Base-by-base conservation (phyloP, 2,113 vertebrate genomes). In the Cephalopterus ornatus region DNA sequence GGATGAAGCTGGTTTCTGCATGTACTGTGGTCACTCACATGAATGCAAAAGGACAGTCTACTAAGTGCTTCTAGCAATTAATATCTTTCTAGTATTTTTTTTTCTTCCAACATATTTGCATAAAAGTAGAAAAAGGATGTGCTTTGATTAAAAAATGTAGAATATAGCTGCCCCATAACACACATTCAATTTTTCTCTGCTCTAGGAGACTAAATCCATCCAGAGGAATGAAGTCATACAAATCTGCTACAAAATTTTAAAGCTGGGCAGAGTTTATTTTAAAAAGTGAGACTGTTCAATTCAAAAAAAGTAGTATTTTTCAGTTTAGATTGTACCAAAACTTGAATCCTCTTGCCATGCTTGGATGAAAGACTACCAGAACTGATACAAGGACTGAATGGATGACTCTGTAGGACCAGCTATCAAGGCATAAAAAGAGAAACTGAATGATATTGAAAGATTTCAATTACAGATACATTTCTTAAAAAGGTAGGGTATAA, bases 1-100 rank as follows among this genome's bases (percentile, higher is more conserved):
- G 44, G 30, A 26, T 55, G 61, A 87, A 66, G 11, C 39, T 84
- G 14, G 24, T 71, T 86, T 80, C 68, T 84, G 12, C 46, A 8
- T 46, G 65, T 62, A 42, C 30, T 89, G 13, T 61, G 32, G 77
- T 49, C 73, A 78, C 39, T 89, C 62, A 47, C 0, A 32, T 2
- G 2, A 71, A 59, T 79, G 33, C 68, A 70, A 84, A 80, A 81
- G 27, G 5, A 56, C 13, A 61, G 13, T 63, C 63, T 62, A 62
- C 8, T 53, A 77, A 96, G 68, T 91, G 42, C 83, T 94, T 87
- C 76, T 89, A 47, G 73, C 70, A 89, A 82, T 87, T 88, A 82
- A 47, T 26, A 39, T 67, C 35, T 84, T 73, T 39, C 39, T 56
- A 67, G 52, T 8, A 70, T 61, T 70, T 83, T 83, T 83, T 83